phyloP scores from a whole-genome alignment of 1,140 invertebrate genomes.

The Drosophila mojavensis region DNA sequence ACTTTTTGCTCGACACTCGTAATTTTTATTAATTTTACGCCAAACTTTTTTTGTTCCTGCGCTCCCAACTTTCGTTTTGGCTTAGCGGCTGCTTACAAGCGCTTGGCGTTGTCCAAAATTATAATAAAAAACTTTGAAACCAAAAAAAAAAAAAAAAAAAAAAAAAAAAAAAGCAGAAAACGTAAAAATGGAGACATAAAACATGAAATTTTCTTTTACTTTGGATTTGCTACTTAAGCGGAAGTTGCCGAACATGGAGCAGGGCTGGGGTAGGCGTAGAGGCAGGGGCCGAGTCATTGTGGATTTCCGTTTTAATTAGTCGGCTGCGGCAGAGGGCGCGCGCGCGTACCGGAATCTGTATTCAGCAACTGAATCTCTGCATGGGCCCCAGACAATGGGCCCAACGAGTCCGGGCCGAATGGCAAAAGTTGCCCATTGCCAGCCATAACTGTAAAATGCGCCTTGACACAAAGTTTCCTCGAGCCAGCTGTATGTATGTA shows the following conservation, averaged over 20 bases:
- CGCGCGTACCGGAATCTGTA: slow-evolving; percentile 63
- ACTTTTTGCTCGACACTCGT: slow-evolving; percentile 62
- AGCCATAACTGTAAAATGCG: slow-evolving; percentile 79
- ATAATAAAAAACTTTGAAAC: slow-evolving; percentile 73
- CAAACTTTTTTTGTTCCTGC: slow-evolving; percentile 22
- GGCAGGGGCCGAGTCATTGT: slow-evolving; percentile 47
- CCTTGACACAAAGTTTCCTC: slow-evolving; percentile 76
- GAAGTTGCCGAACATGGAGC: slow-evolving; percentile 41
- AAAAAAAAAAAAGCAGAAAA: slow-evolving; percentile 1
- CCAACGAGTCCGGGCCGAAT: slow-evolving; percentile 36
- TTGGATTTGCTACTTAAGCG: slow-evolving; percentile 71
- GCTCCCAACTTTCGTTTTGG: slow-evolving; percentile 9
- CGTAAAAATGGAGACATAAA: slow-evolving; percentile 44
- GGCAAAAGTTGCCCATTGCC: slow-evolving; percentile 73
- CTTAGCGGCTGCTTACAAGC: slow-evolving; percentile 75
- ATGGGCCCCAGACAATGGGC: slow-evolving; percentile 39
- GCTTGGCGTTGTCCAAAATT: slow-evolving; percentile 70
- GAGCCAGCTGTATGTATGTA: background rate
- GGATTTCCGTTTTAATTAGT: slow-evolving; percentile 83
- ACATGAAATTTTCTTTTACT: slow-evolving; percentile 69
- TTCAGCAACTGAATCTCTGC: slow-evolving; percentile 59
- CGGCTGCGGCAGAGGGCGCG: slow-evolving; percentile 49
- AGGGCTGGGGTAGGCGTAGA: background rate
- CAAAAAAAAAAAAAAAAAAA: slow-evolving; percentile 49
- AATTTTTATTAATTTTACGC: slow-evolving; percentile 80